phyloP scores from a whole-genome alignment of 2,113 vertebrate genomes.

The Perca schrenkii region DNA sequence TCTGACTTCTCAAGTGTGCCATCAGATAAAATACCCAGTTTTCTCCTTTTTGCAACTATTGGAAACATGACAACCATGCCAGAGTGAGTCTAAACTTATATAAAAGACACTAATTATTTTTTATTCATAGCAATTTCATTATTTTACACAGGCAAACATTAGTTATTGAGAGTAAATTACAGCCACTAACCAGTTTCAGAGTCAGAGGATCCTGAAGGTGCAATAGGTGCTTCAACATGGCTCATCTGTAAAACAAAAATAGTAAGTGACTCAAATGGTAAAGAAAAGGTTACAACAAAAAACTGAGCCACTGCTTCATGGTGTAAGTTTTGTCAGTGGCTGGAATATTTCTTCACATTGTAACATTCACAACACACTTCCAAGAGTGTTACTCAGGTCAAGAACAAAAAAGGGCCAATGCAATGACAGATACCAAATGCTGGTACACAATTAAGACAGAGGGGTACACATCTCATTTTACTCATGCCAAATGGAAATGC shows the following conservation, averaged over 20 bases:
- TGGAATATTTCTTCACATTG: not conserved
- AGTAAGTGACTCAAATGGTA: not conserved
- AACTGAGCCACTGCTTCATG: not conserved
- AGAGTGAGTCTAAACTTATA: not conserved
- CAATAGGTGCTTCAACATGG: constrained; percentile 56
- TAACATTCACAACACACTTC: not conserved
- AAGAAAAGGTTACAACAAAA: not conserved
- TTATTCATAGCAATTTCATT: not conserved
- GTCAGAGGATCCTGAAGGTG: constrained; percentile 66
- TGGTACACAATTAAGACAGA: not conserved
- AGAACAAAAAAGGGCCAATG: not conserved
- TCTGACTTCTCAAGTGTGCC: constrained; percentile 53
- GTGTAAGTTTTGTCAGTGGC: not conserved
- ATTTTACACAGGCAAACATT: not conserved
- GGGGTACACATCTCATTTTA: not conserved
- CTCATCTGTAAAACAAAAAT: constrained; percentile 60
- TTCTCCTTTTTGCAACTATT: constrained; percentile 79
- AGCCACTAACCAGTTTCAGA: constrained; percentile 68
- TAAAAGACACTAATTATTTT: not conserved
- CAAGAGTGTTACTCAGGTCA: not conserved
- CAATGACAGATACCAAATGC: not conserved
- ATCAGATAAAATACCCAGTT: constrained; percentile 67
- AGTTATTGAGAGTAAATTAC: not conserved
- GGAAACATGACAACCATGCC: not conserved
- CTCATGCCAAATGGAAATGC: not conserved